Base-by-base conservation (phyloP, 2,797 vertebrate genomes). In the Perodicticus potto region DNA sequence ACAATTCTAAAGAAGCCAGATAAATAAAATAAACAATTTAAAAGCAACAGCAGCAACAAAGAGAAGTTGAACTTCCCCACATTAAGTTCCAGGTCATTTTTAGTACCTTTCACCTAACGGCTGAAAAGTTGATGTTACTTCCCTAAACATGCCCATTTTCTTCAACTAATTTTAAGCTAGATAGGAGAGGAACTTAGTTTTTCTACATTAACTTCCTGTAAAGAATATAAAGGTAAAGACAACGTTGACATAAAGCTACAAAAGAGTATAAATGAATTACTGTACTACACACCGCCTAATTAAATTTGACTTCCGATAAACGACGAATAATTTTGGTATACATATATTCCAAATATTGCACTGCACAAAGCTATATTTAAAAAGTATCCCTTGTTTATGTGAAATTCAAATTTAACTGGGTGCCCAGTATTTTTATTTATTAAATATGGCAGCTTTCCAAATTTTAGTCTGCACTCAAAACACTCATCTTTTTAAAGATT, bases 21-120 rank as follows among this genome's bases (percentile, higher is more conserved):
- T 7, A 57, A 72, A 96, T n/a, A 95, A 93, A 88, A 89, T 55
- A 32, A 86, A 55, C 32, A 20, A 91, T 37, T 83, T 89, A 43
- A 89, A 96, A 91, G 37, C 19, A 94, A 37, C 27, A 12, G 2
- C 63, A 89, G 43, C 9, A 63, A 86, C 27, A 84, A 80, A 83
- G 69, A 43, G 65, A 91, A 86, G 34, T 6, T 69, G 55, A 90
- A 63, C 23, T 92, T 93, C 49, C 34, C n/a, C 29, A 25, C 49
- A 65, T 59, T 9, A 22, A 73, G 34, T 53, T 74, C 45, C 27
- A 77, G n/a, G n/a, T 81, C 73, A 70, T 70, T 80, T 88, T 73
- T 57, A 78, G 25, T 69, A 49, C 11, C 27, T 91, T 77, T 37
- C 55, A 70, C 45, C 85, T 59, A 89, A 91, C 32, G 9, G 17